Conservation (phyloP, 2,888 invertebrate species). For the Oscheius sp. region DNA sequence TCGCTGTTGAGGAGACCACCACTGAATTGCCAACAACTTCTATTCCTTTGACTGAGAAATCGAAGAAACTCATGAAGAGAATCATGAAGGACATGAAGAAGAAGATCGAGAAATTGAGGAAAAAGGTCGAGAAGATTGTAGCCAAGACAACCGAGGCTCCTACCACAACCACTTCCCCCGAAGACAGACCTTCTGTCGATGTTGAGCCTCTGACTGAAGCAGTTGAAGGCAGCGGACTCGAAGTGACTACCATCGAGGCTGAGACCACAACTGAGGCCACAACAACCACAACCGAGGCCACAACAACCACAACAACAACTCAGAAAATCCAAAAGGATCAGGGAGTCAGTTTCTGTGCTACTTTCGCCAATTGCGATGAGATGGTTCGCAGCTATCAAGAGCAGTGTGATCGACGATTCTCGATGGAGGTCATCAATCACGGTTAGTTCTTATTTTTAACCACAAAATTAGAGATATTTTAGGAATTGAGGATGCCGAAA, state of each 20-base stretch:
- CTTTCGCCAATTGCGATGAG: slow-evolving; percentile 46
- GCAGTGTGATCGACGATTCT: slow-evolving; percentile 47
- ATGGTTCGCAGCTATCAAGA: slow-evolving; percentile 45
- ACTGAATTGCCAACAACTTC: slow-evolving; percentile 9
- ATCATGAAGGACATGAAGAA: slow-evolving; percentile 37
- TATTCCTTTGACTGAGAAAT: slow-evolving; percentile 22
- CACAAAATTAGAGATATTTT: not conserved
- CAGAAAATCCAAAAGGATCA: not conserved
- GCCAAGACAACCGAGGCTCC: not conserved
- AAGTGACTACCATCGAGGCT: slow-evolving; percentile 8
- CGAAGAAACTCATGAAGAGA: slow-evolving; percentile 28
- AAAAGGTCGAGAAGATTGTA: slow-evolving; percentile 1
- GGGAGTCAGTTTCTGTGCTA: slow-evolving; percentile 34
- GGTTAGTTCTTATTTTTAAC: slow-evolving; percentile 10
- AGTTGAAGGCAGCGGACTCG: slow-evolving; percentile 18
- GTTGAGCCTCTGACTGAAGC: slow-evolving; percentile 12
- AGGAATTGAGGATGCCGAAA: slow-evolving; percentile 52
- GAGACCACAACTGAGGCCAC: not conserved
- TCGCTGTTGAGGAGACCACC: not conserved
- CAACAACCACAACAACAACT: not conserved
- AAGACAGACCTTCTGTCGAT: slow-evolving; percentile 18
- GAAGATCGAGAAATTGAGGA: slow-evolving; percentile 20
- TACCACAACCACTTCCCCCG: slow-evolving; percentile 7
- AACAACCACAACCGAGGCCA: not conserved
- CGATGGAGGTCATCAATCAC: slow-evolving; percentile 44